These are phyloP conservation scores for Tenthredo notha DNA, from an alignment of 2,888 invertebrate species.

Conservation along the genomic window DNA sequence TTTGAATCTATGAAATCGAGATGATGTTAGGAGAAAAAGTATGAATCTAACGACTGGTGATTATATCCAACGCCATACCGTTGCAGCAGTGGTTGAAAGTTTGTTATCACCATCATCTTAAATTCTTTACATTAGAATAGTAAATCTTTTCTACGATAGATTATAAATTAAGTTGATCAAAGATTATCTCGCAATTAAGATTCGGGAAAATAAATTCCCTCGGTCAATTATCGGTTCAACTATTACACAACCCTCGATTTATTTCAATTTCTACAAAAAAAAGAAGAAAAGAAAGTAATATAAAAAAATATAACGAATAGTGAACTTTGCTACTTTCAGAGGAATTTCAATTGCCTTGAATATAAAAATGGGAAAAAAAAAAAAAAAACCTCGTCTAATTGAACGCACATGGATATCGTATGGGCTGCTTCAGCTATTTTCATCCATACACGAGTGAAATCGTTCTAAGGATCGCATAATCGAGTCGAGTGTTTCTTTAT, in stretches of 20 bases:
- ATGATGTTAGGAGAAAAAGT: background rate
- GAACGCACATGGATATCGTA: background rate
- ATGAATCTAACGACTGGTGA: conserved; percentile 35
- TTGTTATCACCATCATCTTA: conserved; percentile 1
- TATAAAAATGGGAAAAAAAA: too few relatives aligned
- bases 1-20: conserved; percentile 14
- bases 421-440: background rate
- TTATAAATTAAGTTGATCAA: conserved; percentile 39
- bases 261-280: background rate
- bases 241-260: conserved; percentile 1
- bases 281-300: background rate
- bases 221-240: background rate
- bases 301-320: background rate
- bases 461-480: conserved; percentile 43
- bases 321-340: background rate
- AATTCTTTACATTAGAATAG: conserved; percentile 27
- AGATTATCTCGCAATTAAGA: conserved; percentile 12
- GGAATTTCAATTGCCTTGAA: background rate
- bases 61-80: background rate
- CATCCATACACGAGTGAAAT: conserved; percentile 7
- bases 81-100: background rate
- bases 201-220: background rate
- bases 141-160: conserved; percentile 17
- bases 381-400: background rate
- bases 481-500: conserved; percentile 52